These are phyloP conservation scores for Nycteola revayana DNA, from an alignment of 2,888 invertebrate genomes.

Conservation along the genomic window DNA sequence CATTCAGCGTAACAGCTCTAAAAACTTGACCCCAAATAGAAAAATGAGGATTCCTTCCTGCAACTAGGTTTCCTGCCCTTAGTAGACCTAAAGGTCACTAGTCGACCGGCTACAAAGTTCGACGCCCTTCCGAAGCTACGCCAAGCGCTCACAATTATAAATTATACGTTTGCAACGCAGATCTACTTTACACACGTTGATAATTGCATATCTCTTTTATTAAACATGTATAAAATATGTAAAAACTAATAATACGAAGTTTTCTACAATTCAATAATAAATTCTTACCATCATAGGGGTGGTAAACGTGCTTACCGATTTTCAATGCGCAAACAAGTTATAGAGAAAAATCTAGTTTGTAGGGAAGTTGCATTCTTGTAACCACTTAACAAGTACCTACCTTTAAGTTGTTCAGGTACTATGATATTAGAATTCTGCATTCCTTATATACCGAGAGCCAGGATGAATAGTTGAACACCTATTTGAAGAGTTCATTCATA, in stretches of 20 bases:
- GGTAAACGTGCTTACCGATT: constrained; percentile 17
- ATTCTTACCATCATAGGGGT: too few species aligned
- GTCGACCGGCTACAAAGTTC: constrained; percentile 59
- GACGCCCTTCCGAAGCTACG: constrained; percentile 50
- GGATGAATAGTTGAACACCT: too few species aligned
- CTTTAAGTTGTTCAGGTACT: too few species aligned
- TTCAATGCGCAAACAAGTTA: constrained; percentile 8
- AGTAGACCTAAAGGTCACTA: constrained; percentile 66
- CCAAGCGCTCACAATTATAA: constrained; percentile 34
- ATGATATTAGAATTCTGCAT: too few species aligned
- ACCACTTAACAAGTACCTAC: too few species aligned
- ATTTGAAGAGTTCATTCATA: too few species aligned
- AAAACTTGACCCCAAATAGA: constrained; percentile 17
- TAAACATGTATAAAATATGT: too few species aligned
- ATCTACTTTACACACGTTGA: constrained; percentile 17
- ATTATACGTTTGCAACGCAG: constrained; percentile 34
- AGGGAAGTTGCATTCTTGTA: not conserved
- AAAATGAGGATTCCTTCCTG: constrained; percentile 21
- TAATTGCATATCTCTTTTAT: too few species aligned
- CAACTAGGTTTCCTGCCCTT: constrained; percentile 33
- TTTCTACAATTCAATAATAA: too few species aligned
- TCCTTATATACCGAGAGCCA: too few species aligned
- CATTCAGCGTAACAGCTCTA: not conserved
- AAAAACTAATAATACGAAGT: too few species aligned
- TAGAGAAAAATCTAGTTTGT: constrained; percentile 2